Conservation (phyloP, 2,113 vertebrate species). For the Oncorhynchus mykiss region DNA sequence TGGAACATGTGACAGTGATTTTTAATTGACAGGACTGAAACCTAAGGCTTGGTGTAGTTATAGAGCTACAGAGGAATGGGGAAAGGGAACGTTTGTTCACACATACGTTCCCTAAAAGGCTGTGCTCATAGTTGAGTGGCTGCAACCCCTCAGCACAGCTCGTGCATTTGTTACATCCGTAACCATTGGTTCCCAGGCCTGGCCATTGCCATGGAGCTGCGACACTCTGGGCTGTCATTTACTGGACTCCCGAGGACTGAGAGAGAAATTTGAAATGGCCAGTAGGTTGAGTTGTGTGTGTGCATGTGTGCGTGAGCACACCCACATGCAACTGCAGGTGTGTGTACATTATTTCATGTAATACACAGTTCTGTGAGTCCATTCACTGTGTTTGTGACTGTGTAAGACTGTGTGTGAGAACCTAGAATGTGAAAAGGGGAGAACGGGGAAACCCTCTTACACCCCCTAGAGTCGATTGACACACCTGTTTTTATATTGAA, state of each 20-base stretch:
- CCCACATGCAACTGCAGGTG: constrained; percentile 1
- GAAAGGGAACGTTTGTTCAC: constrained; percentile 23
- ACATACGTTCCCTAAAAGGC: constrained; percentile 20
- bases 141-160: constrained; percentile 5
- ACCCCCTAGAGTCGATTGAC: too few species aligned
- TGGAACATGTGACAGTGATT: constrained; percentile 40
- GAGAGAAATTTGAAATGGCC: neutral
- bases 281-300: constrained; percentile 12
- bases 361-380: neutral
- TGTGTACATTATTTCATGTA: constrained; percentile 2
- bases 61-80: constrained; percentile 3
- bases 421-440: neutral
- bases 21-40: constrained; percentile 41
- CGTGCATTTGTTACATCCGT: constrained; percentile 18
- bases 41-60: constrained; percentile 19
- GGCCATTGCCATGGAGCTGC: neutral
- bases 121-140: constrained; percentile 29
- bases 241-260: neutral
- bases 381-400: constrained; percentile 39
- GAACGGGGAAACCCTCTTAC: neutral
- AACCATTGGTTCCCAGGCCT: constrained; percentile 4
- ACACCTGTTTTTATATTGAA: too few species aligned
- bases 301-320: neutral
- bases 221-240: constrained; percentile 6
- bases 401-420: constrained; percentile 8